Percentiles rank a stretch among this genome's conserved stretches.
phyloP scores from a whole-genome alignment of 2,113 vertebrate genomes.

The Bubalus kerabau region DNA sequence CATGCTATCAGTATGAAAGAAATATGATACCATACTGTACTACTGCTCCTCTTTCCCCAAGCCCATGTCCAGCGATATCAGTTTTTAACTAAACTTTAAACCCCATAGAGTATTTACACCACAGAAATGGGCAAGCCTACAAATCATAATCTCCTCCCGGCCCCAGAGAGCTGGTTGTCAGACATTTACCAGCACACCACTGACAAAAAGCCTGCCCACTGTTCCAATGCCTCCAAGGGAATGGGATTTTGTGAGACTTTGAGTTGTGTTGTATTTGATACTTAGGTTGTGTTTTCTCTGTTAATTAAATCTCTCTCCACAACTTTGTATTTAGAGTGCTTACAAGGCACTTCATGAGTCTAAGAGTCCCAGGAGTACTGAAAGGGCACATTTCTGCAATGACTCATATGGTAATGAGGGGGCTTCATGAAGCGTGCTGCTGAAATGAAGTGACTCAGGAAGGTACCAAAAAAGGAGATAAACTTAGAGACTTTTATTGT shows the following conservation, averaged over 20 bases:
- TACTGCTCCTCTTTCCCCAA: neutral
- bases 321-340: neutral
- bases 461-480: neutral
- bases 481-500: neutral
- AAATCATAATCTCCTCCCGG: neutral
- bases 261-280: neutral
- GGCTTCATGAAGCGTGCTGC: neutral
- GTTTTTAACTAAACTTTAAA: neutral
- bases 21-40: neutral
- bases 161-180: neutral
- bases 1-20: neutral
- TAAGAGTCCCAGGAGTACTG: neutral
- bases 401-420: neutral
- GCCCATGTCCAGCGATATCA: neutral
- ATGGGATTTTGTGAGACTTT: neutral
- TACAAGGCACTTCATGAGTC: neutral
- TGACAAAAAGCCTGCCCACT: neutral
- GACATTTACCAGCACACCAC: neutral
- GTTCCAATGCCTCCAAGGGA: neutral
- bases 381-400: neutral
- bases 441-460: neutral
- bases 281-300: neutral
- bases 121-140: neutral
- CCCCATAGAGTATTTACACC: neutral
- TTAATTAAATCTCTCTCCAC: slow-evolving; percentile 33